A percentile compares a stretch with the other conserved stretches of the same genome.
Conservation (phyloP, 2,797 vertebrate genomes). For the Lacerta bilineata region DNA sequence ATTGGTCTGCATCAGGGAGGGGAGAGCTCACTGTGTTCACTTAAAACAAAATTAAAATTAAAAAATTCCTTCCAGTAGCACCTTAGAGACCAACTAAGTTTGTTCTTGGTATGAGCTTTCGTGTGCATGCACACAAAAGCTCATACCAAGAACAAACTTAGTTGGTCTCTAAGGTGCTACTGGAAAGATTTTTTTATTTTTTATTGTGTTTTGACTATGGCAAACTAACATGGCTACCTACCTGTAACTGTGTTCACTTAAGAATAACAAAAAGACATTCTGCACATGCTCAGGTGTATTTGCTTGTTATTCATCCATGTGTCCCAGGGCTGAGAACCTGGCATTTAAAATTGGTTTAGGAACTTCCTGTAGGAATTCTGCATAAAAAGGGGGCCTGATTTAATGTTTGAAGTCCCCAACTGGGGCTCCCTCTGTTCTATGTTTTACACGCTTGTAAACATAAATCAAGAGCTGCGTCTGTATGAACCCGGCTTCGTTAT, state of each 20-base stretch:
- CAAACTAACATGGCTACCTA: too few species aligned
- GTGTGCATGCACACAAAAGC: too few species aligned
- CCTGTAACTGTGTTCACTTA: neutral
- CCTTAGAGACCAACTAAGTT: too few species aligned
- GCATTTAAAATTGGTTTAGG: neutral
- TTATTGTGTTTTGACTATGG: too few species aligned
- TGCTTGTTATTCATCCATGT: neutral
- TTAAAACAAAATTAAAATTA: too few species aligned
- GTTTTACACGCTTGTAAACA: neutral
- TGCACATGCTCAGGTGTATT: neutral
- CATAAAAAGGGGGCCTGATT: neutral
- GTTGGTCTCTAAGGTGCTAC: too few species aligned
- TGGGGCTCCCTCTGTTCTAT: neutral
- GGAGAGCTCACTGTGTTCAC: neutral
- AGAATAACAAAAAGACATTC: neutral
- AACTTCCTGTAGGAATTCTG: neutral
- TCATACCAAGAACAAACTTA: too few species aligned
- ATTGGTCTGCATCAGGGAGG: neutral
- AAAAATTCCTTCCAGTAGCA: too few species aligned
- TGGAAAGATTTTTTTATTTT: too few species aligned
- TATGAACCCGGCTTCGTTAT: neutral
- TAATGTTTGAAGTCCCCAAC: neutral
- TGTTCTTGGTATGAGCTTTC: too few species aligned
- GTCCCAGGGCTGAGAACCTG: neutral
- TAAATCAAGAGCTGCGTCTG: neutral